These are phyloP conservation scores for Telmatherina bonti DNA, from an alignment of 2,797 vertebrate species.

Conservation along the genomic window DNA sequence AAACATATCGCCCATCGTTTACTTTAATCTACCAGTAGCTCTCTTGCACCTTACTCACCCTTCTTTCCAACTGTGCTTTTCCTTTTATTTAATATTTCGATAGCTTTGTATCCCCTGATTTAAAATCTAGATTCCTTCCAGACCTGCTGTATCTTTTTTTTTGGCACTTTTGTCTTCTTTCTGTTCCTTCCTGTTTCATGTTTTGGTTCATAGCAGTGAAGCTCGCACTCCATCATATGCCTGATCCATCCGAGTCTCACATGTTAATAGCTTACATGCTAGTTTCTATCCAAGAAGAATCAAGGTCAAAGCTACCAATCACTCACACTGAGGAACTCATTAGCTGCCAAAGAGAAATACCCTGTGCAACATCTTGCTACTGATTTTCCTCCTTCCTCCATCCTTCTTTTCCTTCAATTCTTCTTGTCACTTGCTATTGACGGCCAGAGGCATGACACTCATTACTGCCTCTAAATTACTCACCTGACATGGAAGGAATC, in stretches of 20 bases:
- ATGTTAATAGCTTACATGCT: background rate
- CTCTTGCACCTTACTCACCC: background rate
- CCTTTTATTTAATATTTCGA: background rate
- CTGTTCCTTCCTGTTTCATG: background rate
- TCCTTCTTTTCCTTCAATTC: background rate
- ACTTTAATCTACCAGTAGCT: background rate
- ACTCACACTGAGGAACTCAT: conserved; percentile 35
- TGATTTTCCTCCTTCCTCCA: conserved; percentile 17
- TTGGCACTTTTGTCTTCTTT: background rate
- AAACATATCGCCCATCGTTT: conserved; percentile 8
- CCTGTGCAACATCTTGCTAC: conserved; percentile 13
- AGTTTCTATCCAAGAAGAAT: conserved; percentile 17
- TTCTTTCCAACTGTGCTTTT: background rate
- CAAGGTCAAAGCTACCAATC: conserved; percentile 39
- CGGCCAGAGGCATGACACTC: conserved; percentile 22
- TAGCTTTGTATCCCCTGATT: background rate
- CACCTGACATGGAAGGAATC: background rate
- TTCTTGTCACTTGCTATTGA: conserved; percentile 26
- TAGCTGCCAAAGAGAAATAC: conserved; percentile 25
- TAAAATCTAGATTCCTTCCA: no score
- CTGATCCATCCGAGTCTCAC: conserved; percentile 1
- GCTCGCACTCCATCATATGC: conserved; percentile 6
- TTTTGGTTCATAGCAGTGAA: conserved; percentile 5
- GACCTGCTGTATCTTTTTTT: no score
- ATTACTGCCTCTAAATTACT: conserved; percentile 29